phyloP scores from a whole-genome alignment of 2,888 invertebrate species.

The Altica lythri region DNA sequence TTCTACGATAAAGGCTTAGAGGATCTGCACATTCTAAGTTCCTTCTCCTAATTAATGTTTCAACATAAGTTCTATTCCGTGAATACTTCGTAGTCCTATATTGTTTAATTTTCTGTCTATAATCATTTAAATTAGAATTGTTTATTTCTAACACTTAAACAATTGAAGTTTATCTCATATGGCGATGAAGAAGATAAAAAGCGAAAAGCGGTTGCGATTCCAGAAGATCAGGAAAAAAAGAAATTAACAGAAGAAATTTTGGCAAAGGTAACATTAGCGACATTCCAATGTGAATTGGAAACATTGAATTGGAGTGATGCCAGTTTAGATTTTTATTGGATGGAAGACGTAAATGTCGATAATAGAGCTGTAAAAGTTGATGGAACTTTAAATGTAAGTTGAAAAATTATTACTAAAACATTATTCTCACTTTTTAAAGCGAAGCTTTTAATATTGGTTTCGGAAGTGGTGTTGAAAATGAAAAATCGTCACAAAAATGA shows the following conservation, averaged over 20 bases:
- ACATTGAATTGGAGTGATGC: constrained; percentile 62
- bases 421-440: background rate
- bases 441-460: too few relatives aligned
- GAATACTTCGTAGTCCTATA: background rate
- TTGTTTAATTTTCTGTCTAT: background rate
- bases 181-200: constrained; percentile 9
- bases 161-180: background rate
- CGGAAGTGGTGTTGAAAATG: background rate
- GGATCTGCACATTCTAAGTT: too few relatives aligned
- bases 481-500: background rate
- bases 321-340: constrained; percentile 64
- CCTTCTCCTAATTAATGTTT: too few relatives aligned
- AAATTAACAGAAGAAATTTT: constrained; percentile 43
- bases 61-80: background rate
- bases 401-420: background rate
- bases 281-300: constrained; percentile 58
- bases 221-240: constrained; percentile 24
- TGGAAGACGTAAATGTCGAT: constrained; percentile 52
- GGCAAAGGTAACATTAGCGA: constrained; percentile 56
- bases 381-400: constrained; percentile 48
- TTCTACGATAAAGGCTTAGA: too few relatives aligned
- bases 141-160: background rate
- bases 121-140: background rate
- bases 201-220: constrained; percentile 5
- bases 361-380: constrained; percentile 49